Evolutionary conservation across 2,797 vertebrate genomes (phyloP), one percentile per base, ranked within the genome.

Genomic region (Fistularia commersonii): DNA sequence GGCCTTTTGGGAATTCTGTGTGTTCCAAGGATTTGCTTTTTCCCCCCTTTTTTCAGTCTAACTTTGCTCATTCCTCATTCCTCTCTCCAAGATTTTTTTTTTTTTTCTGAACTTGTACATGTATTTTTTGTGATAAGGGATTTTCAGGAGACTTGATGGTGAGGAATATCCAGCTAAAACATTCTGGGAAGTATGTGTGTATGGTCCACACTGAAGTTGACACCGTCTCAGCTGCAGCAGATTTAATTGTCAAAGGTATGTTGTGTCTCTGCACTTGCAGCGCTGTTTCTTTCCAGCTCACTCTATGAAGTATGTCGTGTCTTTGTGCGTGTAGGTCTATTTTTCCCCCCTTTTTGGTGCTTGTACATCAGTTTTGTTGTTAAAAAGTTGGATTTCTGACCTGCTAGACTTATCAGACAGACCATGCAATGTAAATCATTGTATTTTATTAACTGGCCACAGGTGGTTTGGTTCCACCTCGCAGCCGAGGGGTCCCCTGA

Each of bases 81-180:
- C 40, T 14, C 14, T 39, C 35, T 48, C n/a, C 1, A 0, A 41
- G 32, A 12, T 35, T 56, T 61, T 43, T n/a, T 34, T 23, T 34
- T 23, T 23, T 23, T 23, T 4, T 23, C 2, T 23, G 4, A 23
- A 23, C 23, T 23, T 44, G 7, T 6, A 0, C 47, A 7, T 56
- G 3, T 63, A 35, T 71, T 35, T 74, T 23, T 32, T 73, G 43
- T 85, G 74, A 51, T 44, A 50, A 96, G 93, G 92, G 90, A 73
- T 92, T 92, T 67, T 75, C 85, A 48, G 93, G 94, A 57, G 94
- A 95, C 84, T 81, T 98, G 80, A 95, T 96, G 94, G 88, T 93
- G 80, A 91, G 92, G 70, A 95, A 93, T 62, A 90, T 96, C 70
- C 93, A 96, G 63, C 80, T 95, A 1, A 91, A 90, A 69, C 93